Conservation (phyloP, 2,888 invertebrate genomes). For the Tipula helvola region DNA sequence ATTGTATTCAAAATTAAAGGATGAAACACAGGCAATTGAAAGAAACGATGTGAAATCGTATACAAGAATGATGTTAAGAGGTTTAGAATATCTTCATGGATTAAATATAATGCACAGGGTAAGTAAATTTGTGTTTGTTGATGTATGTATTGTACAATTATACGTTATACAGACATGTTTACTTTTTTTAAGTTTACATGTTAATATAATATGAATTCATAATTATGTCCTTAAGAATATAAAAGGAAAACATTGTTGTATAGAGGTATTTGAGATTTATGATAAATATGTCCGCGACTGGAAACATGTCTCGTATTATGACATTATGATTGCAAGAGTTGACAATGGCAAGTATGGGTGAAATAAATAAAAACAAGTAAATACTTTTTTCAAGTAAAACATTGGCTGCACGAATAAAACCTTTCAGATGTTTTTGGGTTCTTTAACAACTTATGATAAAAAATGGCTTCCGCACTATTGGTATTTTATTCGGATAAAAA, state of each 20-base stretch:
- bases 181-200: background rate
- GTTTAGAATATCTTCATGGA: slow-evolving; percentile 77
- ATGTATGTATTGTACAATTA: background rate
- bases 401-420: too few relatives aligned
- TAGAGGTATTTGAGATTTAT: background rate
- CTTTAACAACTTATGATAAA: too few relatives aligned
- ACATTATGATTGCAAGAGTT: too few relatives aligned
- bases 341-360: too few relatives aligned
- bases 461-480: too few relatives aligned
- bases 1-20: slow-evolving; percentile 64
- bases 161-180: background rate
- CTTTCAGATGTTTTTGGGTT: too few relatives aligned
- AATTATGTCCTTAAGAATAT: background rate
- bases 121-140: slow-evolving; percentile 23
- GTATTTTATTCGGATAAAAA: too few relatives aligned
- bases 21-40: slow-evolving; percentile 52
- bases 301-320: too few relatives aligned
- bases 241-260: background rate
- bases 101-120: slow-evolving; percentile 90
- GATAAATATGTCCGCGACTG: background rate
- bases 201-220: background rate
- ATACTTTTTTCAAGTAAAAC: too few relatives aligned
- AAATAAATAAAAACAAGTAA: too few relatives aligned
- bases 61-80: slow-evolving; percentile 78
- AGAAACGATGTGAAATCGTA: slow-evolving; percentile 72